Percentiles rank a stretch among this genome's conserved stretches.
Evolutionary conservation across 2,797 vertebrate genomes (phyloP).

Genomic region (Menidia menidia): DNA sequence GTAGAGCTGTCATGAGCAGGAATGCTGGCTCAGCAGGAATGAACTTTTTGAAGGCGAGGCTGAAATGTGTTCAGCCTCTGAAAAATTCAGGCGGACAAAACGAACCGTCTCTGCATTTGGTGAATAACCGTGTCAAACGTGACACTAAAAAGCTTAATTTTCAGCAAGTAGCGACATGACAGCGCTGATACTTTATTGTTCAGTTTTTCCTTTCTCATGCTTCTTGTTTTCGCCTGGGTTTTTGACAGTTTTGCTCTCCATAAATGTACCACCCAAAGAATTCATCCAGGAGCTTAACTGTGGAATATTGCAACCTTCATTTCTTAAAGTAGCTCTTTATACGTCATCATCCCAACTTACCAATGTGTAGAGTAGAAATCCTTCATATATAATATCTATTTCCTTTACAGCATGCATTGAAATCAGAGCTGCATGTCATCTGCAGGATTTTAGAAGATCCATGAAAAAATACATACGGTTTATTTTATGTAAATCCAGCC

Average conservation of each 20-base stretch:
- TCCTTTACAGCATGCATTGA: neutral
- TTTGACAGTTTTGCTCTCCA: slow-evolving; percentile 18
- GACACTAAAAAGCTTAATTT: slow-evolving; percentile 9
- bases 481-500: slow-evolving; percentile 6
- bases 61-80: neutral
- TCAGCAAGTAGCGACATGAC: neutral
- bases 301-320: slow-evolving; percentile 22
- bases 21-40: slow-evolving; percentile 7
- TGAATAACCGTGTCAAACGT: neutral
- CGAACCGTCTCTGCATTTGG: slow-evolving; percentile 4
- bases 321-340: slow-evolving; percentile 31
- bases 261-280: slow-evolving; percentile 30
- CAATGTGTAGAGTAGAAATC: slow-evolving; percentile 7
- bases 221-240: slow-evolving; percentile 28
- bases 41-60: neutral
- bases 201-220: slow-evolving; percentile 25
- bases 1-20: slow-evolving; percentile 25
- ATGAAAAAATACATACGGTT: slow-evolving; percentile 26
- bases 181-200: neutral
- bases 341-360: slow-evolving; percentile 28
- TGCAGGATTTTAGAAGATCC: slow-evolving; percentile 19
- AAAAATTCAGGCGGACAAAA: neutral
- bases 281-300: slow-evolving; percentile 34
- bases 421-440: slow-evolving; percentile 10
- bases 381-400: slow-evolving; percentile 6